Conservation (phyloP, 2,797 vertebrate genomes). For the Dromococcyx pavoninus region DNA sequence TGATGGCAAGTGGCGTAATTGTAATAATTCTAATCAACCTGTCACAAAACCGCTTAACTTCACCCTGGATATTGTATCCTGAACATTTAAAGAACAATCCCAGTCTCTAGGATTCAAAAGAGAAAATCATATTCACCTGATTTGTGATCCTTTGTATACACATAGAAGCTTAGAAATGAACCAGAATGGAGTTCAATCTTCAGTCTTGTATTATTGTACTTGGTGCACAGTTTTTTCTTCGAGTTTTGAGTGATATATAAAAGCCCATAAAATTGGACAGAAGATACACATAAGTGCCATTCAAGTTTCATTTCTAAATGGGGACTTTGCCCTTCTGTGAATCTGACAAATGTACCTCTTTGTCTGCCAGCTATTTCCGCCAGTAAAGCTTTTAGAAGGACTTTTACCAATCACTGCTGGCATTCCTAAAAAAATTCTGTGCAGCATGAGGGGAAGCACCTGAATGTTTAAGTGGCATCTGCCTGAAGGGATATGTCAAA, state of each 20-base stretch:
- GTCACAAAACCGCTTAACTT: background rate
- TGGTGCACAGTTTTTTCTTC: background rate
- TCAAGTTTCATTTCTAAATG: constrained; percentile 65
- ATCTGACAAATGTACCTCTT: constrained; percentile 62
- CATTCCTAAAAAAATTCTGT: background rate
- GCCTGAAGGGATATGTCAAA: constrained; percentile 50
- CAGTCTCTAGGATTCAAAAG: background rate
- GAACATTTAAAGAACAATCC: background rate
- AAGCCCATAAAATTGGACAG: constrained; percentile 43
- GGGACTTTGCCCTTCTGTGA: constrained; percentile 55
- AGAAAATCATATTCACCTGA: background rate
- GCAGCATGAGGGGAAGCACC: background rate
- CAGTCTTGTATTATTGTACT: constrained; percentile 6
- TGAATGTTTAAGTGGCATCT: constrained; percentile 50
- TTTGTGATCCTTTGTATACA: background rate
- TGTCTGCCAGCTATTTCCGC: constrained; percentile 23
- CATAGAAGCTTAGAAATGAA: background rate
- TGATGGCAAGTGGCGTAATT: background rate
- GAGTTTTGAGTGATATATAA: constrained; percentile 60
- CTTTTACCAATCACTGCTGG: constrained; percentile 51
- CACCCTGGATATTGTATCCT: background rate
- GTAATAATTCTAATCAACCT: background rate
- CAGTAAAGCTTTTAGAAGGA: constrained; percentile 52
- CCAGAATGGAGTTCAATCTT: background rate
- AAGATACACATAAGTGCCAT: constrained; percentile 52